Evolutionary conservation across 1,140 invertebrate genomes (phyloP).

Genomic region (Euura lappo): DNA sequence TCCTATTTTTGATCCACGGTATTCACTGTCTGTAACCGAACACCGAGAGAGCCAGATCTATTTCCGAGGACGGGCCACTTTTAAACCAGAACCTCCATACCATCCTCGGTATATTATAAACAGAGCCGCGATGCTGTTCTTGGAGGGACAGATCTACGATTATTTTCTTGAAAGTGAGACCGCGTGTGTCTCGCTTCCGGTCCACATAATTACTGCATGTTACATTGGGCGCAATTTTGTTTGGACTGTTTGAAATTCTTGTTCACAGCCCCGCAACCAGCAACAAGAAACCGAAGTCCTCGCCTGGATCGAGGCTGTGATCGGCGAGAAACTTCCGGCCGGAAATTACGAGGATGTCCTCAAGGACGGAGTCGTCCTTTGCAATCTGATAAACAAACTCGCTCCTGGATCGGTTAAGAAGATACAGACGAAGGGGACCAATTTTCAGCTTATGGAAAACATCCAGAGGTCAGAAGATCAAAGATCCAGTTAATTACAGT

Average conservation of each 20-base stretch:
- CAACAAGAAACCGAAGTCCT: conserved; percentile 91
- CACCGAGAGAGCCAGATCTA: conserved; percentile 29
- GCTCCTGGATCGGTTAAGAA: conserved; percentile 94
- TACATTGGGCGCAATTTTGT: not conserved
- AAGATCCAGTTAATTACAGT: too few species aligned
- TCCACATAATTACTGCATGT: too few species aligned
- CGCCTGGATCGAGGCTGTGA: conserved; percentile 87
- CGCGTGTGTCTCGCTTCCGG: too few species aligned
- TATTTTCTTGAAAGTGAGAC: not conserved
- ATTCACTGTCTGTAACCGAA: conserved; percentile 31
- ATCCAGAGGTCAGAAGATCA: conserved; percentile 74
- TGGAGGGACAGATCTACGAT: conserved; percentile 9
- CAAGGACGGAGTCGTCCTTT: conserved; percentile 90
- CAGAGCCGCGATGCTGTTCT: not conserved
- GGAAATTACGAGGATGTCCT: conserved; percentile 91
- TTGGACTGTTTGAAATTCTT: not conserved
- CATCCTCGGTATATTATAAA: not conserved
- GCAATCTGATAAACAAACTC: conserved; percentile 95
- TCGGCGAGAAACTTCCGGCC: conserved; percentile 84
- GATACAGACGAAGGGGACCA: conserved; percentile 94
- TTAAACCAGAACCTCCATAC: conserved; percentile 27
- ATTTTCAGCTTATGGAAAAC: conserved; percentile 99
- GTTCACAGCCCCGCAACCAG: conserved; percentile 81
- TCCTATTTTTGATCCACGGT: conserved; percentile 39
- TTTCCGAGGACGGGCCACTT: conserved; percentile 33